These are phyloP conservation scores for Vannuccia rotundouncinata DNA, from an alignment of 2,888 invertebrate genomes.

Conservation along the genomic window DNA sequence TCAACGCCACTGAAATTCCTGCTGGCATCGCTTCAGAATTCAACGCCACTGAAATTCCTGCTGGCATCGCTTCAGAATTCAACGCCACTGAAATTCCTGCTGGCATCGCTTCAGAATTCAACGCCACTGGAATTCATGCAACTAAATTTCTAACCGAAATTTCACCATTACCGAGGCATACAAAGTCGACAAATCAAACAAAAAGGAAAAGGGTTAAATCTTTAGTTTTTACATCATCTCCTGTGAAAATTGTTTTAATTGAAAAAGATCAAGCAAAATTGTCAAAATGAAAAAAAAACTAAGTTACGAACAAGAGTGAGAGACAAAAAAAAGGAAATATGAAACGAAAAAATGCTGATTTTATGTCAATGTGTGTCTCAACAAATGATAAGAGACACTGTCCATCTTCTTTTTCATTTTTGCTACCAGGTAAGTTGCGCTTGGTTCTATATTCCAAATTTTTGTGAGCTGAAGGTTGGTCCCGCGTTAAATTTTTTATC, in stretches of 20 bases:
- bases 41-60: background rate
- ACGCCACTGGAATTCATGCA: background rate
- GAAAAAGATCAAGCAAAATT: slow-evolving; percentile 18
- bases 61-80: background rate
- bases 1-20: background rate
- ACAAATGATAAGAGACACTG: slow-evolving; percentile 24
- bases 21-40: background rate
- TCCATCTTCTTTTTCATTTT: slow-evolving; percentile 24
- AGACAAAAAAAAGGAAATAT: slow-evolving; percentile 17
- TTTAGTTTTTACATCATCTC: background rate
- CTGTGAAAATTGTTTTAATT: slow-evolving; percentile 3
- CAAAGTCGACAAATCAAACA: background rate
- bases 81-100: background rate
- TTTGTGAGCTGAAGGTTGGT: slow-evolving; percentile 7
- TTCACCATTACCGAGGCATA: background rate
- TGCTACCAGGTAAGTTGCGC: background rate
- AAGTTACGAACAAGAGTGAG: slow-evolving; percentile 6
- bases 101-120: background rate
- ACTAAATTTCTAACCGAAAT: background rate
- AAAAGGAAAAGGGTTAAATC: background rate
- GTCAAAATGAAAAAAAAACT: background rate
- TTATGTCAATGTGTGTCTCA: slow-evolving; percentile 10
- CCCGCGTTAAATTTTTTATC: background rate
- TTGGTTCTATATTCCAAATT: slow-evolving; percentile 19
- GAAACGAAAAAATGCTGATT: slow-evolving; percentile 11